Conservation (phyloP, 2,113 vertebrate genomes). For the Sturnira hondurensis region DNA sequence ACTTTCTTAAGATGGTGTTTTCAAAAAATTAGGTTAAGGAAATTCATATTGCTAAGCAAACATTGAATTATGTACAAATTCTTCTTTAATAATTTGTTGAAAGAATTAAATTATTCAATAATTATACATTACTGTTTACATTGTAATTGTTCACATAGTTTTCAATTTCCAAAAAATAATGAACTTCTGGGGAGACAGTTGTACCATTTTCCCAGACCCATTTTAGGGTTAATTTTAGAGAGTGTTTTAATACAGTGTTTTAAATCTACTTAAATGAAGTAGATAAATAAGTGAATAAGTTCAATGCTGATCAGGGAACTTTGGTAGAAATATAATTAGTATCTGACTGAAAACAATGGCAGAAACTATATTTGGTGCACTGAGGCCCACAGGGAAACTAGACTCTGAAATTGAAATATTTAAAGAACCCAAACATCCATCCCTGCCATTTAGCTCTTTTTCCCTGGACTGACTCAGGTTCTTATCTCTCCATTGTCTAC, state of each 20-base stretch:
- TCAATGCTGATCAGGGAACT: neutral
- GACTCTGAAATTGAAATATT: neutral
- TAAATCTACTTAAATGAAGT: neutral
- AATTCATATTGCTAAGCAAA: neutral
- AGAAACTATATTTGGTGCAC: neutral
- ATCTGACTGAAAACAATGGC: neutral
- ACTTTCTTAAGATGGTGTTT: neutral
- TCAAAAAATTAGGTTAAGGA: neutral
- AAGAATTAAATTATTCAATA: neutral
- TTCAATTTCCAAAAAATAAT: neutral
- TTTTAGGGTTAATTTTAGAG: neutral
- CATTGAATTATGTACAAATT: neutral
- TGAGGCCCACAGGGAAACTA: neutral
- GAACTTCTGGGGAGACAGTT: neutral
- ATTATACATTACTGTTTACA: neutral
- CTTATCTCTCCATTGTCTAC: neutral
- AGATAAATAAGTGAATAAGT: neutral
- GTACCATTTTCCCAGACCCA: neutral
- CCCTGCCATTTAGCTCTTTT: neutral
- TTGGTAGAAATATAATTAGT: neutral
- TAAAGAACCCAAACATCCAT: neutral
- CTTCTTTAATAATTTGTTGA: neutral
- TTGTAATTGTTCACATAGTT: neutral
- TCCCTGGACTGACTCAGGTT: fast-evolving
- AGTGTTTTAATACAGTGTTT: neutral